A percentile compares a stretch with the other conserved stretches of the same genome.
These are phyloP conservation scores for Platyscapa corneri DNA, from an alignment of 1,140 invertebrate genomes.

Conservation along the genomic window DNA sequence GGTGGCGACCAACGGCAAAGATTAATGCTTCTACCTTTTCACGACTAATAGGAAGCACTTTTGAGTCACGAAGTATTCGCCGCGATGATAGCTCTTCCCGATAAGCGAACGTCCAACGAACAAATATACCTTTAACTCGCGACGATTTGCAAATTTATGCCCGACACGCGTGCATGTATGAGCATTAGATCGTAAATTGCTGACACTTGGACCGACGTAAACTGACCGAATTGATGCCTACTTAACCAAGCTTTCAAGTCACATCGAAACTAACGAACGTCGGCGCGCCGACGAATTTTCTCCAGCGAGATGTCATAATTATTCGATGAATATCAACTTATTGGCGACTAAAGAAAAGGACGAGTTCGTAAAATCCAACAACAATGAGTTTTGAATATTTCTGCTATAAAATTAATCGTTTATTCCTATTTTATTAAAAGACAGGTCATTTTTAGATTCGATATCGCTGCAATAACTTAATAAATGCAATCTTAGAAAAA, in stretches of 20 bases:
- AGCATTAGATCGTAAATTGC: neutral
- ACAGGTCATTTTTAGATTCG: no score
- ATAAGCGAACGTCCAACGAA: neutral
- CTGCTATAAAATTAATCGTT: no score
- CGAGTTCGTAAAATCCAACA: no score
- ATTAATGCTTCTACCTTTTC: constrained; percentile 50
- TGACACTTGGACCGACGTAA: neutral
- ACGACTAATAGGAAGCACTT: constrained; percentile 51
- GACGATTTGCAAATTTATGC: neutral
- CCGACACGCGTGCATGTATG: neutral
- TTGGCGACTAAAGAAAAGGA: no score
- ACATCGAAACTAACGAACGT: no score
- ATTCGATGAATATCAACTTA: no score
- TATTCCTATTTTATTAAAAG: no score
- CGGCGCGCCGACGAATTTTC: no score
- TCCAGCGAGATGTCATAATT: no score
- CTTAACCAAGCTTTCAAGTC: constrained; percentile 1
- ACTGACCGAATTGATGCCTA: neutral
- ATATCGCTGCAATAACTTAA: no score
- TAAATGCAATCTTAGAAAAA: no score
- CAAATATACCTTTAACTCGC: neutral
- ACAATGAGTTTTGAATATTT: no score
- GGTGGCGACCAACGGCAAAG: constrained; percentile 15
- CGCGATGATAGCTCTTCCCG: constrained; percentile 5
- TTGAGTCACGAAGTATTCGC: constrained; percentile 47